phyloP scores from a whole-genome alignment of 2,797 vertebrate genomes.

The Tympanoctomys barrerae region DNA sequence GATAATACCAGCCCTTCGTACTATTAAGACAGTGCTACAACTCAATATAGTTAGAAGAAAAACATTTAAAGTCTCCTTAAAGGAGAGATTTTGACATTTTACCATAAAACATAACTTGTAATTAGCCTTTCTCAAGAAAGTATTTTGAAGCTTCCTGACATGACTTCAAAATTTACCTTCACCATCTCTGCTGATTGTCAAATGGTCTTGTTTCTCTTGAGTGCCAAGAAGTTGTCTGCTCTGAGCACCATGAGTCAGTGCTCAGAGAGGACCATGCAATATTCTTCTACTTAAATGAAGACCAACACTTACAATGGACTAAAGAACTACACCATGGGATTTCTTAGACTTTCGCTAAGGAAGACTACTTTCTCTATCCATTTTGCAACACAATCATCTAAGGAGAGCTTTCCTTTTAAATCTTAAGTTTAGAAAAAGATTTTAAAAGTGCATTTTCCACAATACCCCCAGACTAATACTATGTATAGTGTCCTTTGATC shows the following conservation, averaged over 20 bases:
- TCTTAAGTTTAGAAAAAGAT: background rate
- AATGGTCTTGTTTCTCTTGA: background rate
- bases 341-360: background rate
- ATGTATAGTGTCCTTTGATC: background rate
- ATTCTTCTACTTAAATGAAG: background rate
- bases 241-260: background rate
- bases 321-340: background rate
- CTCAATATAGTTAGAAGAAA: background rate
- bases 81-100: background rate
- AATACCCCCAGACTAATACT: background rate
- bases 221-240: background rate
- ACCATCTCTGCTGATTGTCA: background rate
- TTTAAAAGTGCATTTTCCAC: constrained; percentile 18
- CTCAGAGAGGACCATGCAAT: background rate
- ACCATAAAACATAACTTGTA: background rate
- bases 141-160: constrained; percentile 31
- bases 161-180: background rate
- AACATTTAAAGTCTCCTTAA: background rate
- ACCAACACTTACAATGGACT: background rate
- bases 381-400: background rate
- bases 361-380: background rate
- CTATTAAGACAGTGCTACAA: background rate
- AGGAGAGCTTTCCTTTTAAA: background rate
- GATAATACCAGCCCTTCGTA: background rate
- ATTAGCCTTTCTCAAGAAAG: background rate